Conservation (phyloP, 2,888 invertebrate genomes). For the Serrognathus titanus region DNA sequence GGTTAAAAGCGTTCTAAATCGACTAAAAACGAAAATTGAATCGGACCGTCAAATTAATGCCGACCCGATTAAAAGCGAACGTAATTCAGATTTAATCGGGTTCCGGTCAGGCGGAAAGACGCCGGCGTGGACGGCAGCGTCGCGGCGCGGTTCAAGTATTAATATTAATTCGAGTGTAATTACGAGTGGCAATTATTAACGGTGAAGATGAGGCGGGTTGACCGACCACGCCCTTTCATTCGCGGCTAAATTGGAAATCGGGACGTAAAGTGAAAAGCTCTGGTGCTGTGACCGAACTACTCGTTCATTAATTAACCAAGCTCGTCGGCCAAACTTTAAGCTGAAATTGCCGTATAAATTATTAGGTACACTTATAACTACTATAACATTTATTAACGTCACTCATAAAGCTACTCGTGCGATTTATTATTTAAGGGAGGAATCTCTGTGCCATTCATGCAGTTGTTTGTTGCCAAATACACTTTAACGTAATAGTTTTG, state of each 20-base stretch:
- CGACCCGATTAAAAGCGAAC: too few relatives aligned
- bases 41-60: too few relatives aligned
- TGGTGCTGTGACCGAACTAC: constrained; percentile 2
- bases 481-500: too few relatives aligned
- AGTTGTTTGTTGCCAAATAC: too few relatives aligned
- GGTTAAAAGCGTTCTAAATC: too few relatives aligned
- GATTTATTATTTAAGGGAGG: too few relatives aligned
- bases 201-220: constrained; percentile 12
- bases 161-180: constrained; percentile 6
- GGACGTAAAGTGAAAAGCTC: constrained; percentile 18
- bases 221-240: constrained; percentile 22
- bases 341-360: constrained; percentile 1
- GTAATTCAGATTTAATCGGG: too few relatives aligned
- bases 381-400: background rate
- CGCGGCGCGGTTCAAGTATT: too few relatives aligned
- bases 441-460: too few relatives aligned
- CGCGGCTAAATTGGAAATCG: constrained; percentile 21
- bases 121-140: too few relatives aligned
- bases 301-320: constrained; percentile 1
- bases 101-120: too few relatives aligned
- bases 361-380: background rate
- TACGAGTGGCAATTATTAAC: constrained; percentile 25
- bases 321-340: background rate
- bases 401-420: background rate
- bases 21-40: too few relatives aligned